Evolutionary conservation across 2,797 vertebrate species (phyloP).

Genomic region (Triplophysa yarkandensis): DNA sequence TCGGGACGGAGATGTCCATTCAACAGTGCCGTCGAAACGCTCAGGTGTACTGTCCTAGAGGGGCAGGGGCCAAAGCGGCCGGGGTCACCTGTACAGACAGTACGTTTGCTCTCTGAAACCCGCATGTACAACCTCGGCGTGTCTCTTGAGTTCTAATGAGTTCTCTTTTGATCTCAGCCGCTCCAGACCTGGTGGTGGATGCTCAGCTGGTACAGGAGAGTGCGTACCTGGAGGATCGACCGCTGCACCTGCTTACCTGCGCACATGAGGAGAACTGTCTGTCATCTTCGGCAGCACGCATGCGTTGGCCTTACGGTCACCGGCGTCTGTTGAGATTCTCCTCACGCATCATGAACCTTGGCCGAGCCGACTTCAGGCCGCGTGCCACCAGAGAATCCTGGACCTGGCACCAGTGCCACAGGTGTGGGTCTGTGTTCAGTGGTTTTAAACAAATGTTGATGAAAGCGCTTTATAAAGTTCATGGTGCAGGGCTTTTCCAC

Average conservation of each 20-base stretch:
- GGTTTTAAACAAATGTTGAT: too few species aligned
- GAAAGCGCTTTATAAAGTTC: too few species aligned
- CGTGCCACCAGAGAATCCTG: slow-evolving; percentile 85
- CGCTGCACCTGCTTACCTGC: slow-evolving; percentile 88
- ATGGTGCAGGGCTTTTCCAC: too few species aligned
- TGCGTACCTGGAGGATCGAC: slow-evolving; percentile 92
- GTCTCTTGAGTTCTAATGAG: too few species aligned
- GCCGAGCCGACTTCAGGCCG: slow-evolving; percentile 89
- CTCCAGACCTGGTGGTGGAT: slow-evolving; percentile 91
- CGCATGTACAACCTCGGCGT: too few species aligned
- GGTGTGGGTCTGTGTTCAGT: slow-evolving; percentile 72
- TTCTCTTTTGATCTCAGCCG: slow-evolving; percentile 73
- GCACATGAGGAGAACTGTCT: slow-evolving; percentile 95
- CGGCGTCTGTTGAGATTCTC: slow-evolving; percentile 95
- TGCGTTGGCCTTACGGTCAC: slow-evolving; percentile 92
- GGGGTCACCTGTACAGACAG: slow-evolving; percentile 88
- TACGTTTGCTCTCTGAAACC: slow-evolving; percentile 53
- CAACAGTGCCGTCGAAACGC: slow-evolving; percentile 87
- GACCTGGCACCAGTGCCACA: slow-evolving; percentile 97
- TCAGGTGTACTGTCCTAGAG: slow-evolving; percentile 85
- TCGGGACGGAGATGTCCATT: slow-evolving; percentile 85
- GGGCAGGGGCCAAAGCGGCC: slow-evolving; percentile 79
- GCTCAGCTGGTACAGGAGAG: slow-evolving; percentile 91
- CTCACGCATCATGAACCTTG: slow-evolving; percentile 93
- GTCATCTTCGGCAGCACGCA: slow-evolving; percentile 84